Evolutionary conservation across 1,140 invertebrate genomes (phyloP).

Genomic region (Cherax destructor): DNA sequence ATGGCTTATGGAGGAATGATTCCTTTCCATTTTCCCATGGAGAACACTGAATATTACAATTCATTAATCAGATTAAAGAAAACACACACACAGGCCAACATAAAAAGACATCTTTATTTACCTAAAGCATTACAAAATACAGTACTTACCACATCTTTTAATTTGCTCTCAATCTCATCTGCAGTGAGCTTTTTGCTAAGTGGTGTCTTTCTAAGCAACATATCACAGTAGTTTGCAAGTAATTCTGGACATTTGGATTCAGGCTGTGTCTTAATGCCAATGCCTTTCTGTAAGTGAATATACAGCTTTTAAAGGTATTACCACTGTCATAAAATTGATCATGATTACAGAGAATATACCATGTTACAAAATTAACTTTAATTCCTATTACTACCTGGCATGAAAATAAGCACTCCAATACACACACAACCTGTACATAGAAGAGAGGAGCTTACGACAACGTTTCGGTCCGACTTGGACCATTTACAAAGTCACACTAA

Average conservation of each 20-base stretch:
- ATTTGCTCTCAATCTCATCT: constrained; percentile 89
- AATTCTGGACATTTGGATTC: constrained; percentile 99
- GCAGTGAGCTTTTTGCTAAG: constrained; percentile 97
- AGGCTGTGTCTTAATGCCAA: constrained; percentile 79
- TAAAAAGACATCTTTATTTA: neutral
- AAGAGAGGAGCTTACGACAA: too few species aligned
- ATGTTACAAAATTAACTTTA: too few species aligned
- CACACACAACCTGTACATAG: too few species aligned
- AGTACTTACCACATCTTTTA: constrained; percentile 65
- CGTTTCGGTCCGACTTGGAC: too few species aligned
- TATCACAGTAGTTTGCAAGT: constrained; percentile 99
- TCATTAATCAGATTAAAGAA: too few species aligned
- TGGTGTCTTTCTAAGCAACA: constrained; percentile 96
- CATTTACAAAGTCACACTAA: too few species aligned
- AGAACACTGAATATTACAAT: too few species aligned
- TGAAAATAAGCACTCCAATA: too few species aligned
- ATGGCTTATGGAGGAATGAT: too few species aligned
- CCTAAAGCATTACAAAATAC: neutral
- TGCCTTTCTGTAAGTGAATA: constrained; percentile 58
- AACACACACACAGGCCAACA: neutral
- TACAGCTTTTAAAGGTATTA: neutral
- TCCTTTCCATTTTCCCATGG: too few species aligned
- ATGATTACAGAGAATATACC: neutral
- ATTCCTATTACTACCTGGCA: too few species aligned
- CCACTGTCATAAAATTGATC: neutral